Conservation (phyloP, 2,888 invertebrate species). For the Parnassius mnemosyne region DNA sequence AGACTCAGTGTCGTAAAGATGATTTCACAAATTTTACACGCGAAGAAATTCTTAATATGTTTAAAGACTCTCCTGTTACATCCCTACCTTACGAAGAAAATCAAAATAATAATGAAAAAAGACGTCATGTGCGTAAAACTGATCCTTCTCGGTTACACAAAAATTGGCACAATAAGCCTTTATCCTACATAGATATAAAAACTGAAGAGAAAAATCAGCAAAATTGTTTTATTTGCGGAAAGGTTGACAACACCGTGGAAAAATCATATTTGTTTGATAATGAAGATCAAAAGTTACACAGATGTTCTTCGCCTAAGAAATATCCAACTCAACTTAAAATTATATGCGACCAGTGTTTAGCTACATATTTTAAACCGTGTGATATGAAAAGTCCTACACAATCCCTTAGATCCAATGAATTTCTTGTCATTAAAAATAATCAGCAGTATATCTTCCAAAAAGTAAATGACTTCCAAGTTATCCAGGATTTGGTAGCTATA, state of each 20-base stretch:
- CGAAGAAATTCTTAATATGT: constrained; percentile 70
- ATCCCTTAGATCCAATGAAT: constrained; percentile 62
- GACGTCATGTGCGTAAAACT: constrained; percentile 64
- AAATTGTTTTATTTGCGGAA: constrained; percentile 65
- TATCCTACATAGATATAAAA: constrained; percentile 50
- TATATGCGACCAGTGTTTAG: constrained; percentile 22
- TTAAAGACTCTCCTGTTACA: constrained; percentile 69
- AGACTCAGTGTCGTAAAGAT: constrained; percentile 43
- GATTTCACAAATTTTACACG: constrained; percentile 53
- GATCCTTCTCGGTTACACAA: constrained; percentile 65
- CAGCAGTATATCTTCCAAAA: constrained; percentile 73
- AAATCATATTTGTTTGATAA: constrained; percentile 70
- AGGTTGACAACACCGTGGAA: constrained; percentile 54
- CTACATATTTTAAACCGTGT: constrained; percentile 59
- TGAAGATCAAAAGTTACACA: constrained; percentile 67
- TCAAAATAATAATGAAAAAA: constrained; percentile 48
- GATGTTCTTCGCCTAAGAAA: constrained; percentile 62
- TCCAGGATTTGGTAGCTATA: constrained; percentile 29
- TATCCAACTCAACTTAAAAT: constrained; percentile 39
- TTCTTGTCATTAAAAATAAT: constrained; percentile 68
- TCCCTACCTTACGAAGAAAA: constrained; percentile 56
- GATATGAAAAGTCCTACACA: constrained; percentile 62
- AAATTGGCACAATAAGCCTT: constrained; percentile 44
- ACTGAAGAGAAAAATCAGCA: constrained; percentile 54
- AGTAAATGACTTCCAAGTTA: constrained; percentile 36